These are phyloP conservation scores for Lithosia quadra DNA, from an alignment of 2,888 invertebrate species.

Conservation along the genomic window DNA sequence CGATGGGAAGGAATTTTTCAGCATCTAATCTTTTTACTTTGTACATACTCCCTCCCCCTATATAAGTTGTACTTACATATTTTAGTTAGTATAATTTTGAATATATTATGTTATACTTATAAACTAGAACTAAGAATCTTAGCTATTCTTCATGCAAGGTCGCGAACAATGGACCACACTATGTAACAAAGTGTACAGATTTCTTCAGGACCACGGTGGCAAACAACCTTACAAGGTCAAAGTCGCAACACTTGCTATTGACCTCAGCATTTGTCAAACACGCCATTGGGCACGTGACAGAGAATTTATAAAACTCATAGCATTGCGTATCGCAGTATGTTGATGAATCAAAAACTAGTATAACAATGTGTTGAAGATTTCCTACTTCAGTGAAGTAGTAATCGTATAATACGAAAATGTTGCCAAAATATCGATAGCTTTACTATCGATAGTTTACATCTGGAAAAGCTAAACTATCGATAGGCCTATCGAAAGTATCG, in stretches of 20 bases:
- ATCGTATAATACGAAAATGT: no score
- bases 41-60: no score
- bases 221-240: slow-evolving; percentile 2
- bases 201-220: background rate
- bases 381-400: background rate
- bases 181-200: slow-evolving; percentile 4
- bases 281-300: background rate
- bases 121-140: background rate
- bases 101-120: no score
- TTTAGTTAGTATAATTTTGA: no score
- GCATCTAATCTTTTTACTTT: no score
- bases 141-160: background rate
- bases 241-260: background rate
- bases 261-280: background rate
- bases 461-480: no score
- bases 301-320: background rate
- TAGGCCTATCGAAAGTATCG: no score
- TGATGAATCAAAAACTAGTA: background rate
- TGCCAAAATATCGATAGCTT: no score
- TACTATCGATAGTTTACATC: no score
- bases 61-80: no score
- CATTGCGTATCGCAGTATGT: background rate
- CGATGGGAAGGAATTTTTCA: no score
- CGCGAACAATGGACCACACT: background rate
- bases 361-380: background rate